Evolutionary conservation across 2,797 vertebrate genomes (phyloP).

Genomic region (Cyclura pinguis): DNA sequence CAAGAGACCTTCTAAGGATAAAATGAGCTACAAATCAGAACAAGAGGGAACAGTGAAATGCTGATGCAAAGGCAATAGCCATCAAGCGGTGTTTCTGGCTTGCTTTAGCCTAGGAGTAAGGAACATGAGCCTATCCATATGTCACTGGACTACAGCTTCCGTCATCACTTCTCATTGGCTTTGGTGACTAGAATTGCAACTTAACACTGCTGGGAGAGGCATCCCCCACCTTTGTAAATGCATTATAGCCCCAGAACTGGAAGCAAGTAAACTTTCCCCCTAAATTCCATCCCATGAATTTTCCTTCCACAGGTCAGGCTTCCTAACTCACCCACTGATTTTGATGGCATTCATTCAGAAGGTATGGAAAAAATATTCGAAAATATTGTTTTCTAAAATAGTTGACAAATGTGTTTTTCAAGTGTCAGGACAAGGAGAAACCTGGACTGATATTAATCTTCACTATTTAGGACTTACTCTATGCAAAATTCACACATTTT

Average conservation of each 20-base stretch:
- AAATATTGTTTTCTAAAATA: too few relatives aligned
- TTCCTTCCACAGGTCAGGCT: background rate
- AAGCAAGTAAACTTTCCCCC: background rate
- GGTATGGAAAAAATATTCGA: background rate
- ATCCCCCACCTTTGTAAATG: background rate
- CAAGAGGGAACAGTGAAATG: background rate
- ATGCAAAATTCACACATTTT: too few relatives aligned
- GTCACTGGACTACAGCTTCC: background rate
- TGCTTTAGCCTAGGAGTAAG: background rate
- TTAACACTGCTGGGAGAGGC: background rate
- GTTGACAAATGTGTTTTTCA: too few relatives aligned
- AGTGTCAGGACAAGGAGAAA: too few relatives aligned
- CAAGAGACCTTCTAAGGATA: background rate
- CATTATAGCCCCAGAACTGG: background rate
- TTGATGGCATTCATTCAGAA: too few relatives aligned
- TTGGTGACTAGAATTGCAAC: background rate
- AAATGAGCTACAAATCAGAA: background rate
- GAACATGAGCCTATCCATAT: background rate
- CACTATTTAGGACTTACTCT: too few relatives aligned
- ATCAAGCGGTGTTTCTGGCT: background rate
- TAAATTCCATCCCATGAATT: background rate
- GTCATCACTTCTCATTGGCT: background rate
- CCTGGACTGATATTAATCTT: too few relatives aligned
- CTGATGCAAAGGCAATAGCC: background rate
- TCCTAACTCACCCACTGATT: background rate